These are phyloP conservation scores for Micoletzkya japonica DNA, from an alignment of 2,888 invertebrate genomes.

Conservation along the genomic window DNA sequence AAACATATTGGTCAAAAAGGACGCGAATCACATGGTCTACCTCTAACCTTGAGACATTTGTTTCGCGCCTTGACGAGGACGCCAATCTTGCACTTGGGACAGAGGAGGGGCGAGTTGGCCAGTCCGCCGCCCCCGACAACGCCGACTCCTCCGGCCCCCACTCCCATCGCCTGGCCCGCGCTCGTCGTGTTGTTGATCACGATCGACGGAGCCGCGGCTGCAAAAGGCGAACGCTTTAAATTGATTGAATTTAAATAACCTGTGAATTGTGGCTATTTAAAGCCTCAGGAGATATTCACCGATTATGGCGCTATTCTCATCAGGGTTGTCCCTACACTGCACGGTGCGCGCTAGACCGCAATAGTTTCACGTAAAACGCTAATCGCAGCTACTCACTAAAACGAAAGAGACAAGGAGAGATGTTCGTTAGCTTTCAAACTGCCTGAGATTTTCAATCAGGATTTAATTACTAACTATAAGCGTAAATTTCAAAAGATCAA, in stretches of 20 bases:
- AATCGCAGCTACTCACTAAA: no score
- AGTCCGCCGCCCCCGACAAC: not conserved
- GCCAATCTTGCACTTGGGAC: slow-evolving; percentile 14
- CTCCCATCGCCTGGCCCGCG: not conserved
- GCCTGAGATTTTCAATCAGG: not conserved
- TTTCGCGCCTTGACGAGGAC: slow-evolving; percentile 10
- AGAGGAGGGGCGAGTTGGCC: slow-evolving; percentile 3
- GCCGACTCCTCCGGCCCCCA: not conserved
- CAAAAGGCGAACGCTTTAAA: no score
- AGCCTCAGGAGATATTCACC: not conserved
- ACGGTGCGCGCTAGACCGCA: no score
- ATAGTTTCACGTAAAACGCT: no score
- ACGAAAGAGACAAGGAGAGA: no score
- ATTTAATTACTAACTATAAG: not conserved
- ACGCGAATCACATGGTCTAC: not conserved
- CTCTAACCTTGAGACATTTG: slow-evolving; percentile 13
- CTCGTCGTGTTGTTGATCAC: not conserved
- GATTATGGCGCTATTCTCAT: not conserved
- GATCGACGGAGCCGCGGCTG: not conserved
- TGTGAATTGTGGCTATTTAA: not conserved
- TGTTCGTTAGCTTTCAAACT: no score
- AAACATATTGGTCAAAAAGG: no score
- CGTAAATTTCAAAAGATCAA: not conserved
- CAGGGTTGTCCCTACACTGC: no score
- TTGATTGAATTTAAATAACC: no score